Evolutionary conservation across 2,113 vertebrate species (phyloP).

Genomic region (Callithrix jacchus): DNA sequence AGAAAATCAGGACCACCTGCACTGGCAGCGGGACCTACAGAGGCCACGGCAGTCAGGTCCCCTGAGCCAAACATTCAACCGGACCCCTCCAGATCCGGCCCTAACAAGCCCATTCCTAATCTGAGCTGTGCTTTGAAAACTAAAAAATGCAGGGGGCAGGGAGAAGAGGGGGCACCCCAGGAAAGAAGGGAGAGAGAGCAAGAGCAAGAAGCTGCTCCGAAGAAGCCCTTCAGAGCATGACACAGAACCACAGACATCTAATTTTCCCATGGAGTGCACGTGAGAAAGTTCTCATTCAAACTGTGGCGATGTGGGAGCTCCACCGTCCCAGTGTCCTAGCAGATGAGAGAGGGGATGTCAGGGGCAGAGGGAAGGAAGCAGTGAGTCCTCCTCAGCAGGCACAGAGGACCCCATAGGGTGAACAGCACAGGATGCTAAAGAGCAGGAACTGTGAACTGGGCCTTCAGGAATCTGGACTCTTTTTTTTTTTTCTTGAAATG

Average conservation of each 20-base stretch:
- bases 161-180: too few relatives aligned
- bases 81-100: background rate
- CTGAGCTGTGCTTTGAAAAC: background rate
- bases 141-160: too few relatives aligned
- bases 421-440: background rate
- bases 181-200: too few relatives aligned
- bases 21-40: background rate
- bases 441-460: accelerated
- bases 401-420: too few relatives aligned
- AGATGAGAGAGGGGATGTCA: too few relatives aligned
- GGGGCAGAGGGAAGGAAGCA: too few relatives aligned
- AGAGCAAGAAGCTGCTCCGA: too few relatives aligned
- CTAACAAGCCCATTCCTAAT: accelerated
- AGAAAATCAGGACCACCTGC: too few relatives aligned
- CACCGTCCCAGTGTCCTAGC: accelerated
- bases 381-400: too few relatives aligned
- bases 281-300: background rate
- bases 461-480: background rate
- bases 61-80: background rate
- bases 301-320: background rate
- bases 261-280: background rate
- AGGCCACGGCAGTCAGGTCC: accelerated
- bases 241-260: too few relatives aligned
- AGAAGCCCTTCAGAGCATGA: too few relatives aligned
- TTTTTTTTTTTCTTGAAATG: too few relatives aligned